phyloP scores from a whole-genome alignment of 1,140 invertebrate genomes.

The Philotrypesis tridentata region DNA sequence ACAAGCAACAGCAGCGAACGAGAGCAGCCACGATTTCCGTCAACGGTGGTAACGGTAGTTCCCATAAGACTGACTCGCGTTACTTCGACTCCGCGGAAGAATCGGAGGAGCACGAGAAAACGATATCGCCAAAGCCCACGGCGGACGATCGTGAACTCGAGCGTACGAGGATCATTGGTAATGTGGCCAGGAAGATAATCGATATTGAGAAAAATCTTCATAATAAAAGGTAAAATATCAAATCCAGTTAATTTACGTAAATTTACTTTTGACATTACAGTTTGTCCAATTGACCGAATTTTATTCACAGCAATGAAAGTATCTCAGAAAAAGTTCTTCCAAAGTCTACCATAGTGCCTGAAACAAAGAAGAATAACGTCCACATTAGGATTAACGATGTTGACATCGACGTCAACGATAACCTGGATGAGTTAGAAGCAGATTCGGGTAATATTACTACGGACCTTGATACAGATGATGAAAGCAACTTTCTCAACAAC shows the following conservation, averaged over 20 bases:
- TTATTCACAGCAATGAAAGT: constrained; percentile 25
- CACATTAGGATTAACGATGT: constrained; percentile 36
- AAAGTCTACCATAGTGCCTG: neutral
- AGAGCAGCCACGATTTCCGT: constrained; percentile 8
- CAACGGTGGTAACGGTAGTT: constrained; percentile 53
- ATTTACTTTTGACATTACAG: neutral
- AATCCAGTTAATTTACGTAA: neutral
- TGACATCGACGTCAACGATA: constrained; percentile 25
- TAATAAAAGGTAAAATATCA: constrained; percentile 42
- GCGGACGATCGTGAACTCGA: constrained; percentile 11
- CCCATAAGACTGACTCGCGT: constrained; percentile 59
- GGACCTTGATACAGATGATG: constrained; percentile 42
- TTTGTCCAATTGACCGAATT: neutral
- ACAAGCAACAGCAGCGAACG: constrained; percentile 27
- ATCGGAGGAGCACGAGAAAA: constrained; percentile 46
- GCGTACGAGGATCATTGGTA: constrained; percentile 40
- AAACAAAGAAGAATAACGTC: constrained; percentile 27
- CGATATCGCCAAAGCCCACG: neutral
- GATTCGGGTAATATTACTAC: constrained; percentile 44
- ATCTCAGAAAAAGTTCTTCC: constrained; percentile 16
- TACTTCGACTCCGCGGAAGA: constrained; percentile 42
- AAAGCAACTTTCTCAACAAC: constrained; percentile 9
- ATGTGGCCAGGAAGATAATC: constrained; percentile 56
- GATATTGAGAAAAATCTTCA: constrained; percentile 55
- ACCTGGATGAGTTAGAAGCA: constrained; percentile 21